Conservation (phyloP, 2,113 vertebrate species). For the Perca flavescens region DNA sequence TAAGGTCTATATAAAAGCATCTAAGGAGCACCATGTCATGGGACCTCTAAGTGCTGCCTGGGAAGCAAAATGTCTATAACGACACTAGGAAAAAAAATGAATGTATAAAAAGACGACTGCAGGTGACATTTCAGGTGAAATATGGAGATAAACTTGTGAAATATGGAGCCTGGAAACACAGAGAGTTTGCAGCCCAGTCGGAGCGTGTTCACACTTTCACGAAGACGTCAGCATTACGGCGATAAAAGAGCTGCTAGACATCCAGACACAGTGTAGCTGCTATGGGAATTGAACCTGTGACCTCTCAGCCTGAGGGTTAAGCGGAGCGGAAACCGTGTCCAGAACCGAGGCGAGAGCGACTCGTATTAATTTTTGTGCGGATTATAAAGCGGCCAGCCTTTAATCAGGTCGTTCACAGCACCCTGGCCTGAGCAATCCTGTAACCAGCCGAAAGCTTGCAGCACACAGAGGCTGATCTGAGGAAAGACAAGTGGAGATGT, state of each 20-base stretch:
- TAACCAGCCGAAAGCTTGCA: background rate
- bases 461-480: background rate
- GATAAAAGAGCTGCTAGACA: constrained; percentile 12
- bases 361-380: background rate
- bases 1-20: too few relatives aligned
- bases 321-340: background rate
- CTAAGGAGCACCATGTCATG: too few relatives aligned
- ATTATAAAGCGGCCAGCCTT: background rate
- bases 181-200: background rate
- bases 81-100: background rate
- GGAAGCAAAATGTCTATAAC: background rate
- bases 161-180: constrained; percentile 27
- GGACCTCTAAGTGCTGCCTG: too few relatives aligned
- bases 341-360: background rate
- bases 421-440: background rate
- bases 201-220: constrained; percentile 9
- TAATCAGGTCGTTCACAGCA: background rate
- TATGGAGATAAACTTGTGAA: constrained; percentile 6
- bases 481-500: too few relatives aligned
- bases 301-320: constrained; percentile 18
- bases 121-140: constrained; percentile 40
- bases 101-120: background rate
- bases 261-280: background rate
- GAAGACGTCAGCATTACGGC: constrained; percentile 11
- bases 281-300: constrained; percentile 56